phyloP scores from a whole-genome alignment of 1,140 invertebrate species.

The Dendrolimus punctatus region DNA sequence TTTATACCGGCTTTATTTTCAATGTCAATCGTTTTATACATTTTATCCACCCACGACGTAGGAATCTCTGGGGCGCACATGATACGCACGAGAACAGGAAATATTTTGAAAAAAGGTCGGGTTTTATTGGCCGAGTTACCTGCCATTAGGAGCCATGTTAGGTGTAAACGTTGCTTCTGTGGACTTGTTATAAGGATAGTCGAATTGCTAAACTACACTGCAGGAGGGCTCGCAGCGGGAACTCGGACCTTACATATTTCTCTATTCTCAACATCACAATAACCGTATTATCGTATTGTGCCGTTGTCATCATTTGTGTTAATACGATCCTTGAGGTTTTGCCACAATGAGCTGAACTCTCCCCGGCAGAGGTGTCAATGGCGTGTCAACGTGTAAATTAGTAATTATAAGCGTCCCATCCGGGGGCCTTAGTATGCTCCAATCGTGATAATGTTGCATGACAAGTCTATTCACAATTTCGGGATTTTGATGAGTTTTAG shows the following conservation, averaged over 20 bases:
- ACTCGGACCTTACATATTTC: conserved; percentile 49
- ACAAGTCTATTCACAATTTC: conserved; percentile 28
- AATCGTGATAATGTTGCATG: conserved; percentile 43
- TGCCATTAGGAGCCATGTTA: conserved; percentile 62
- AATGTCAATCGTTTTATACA: conserved; percentile 53
- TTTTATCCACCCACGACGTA: conserved; percentile 64
- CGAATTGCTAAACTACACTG: conserved; percentile 50
- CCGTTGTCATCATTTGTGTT: conserved; percentile 69
- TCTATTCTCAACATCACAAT: conserved; percentile 65
- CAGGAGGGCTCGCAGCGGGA: conserved; percentile 52
- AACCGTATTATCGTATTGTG: conserved; percentile 54
- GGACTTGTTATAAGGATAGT: conserved; percentile 33
- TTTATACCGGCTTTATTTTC: conserved; percentile 65
- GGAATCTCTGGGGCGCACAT: conserved; percentile 44
- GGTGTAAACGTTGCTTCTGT: conserved; percentile 68
- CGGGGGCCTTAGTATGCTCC: conserved; percentile 46
- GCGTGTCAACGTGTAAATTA: conserved; percentile 65
- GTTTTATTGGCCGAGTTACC: conserved; percentile 67
- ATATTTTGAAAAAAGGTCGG: conserved; percentile 57
- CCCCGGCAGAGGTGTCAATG: conserved; percentile 53
- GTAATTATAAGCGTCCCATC: conserved; percentile 53
- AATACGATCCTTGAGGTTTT: conserved; percentile 68
- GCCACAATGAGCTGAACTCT: conserved; percentile 62
- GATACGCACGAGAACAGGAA: conserved; percentile 63
- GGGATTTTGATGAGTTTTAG: conserved; percentile 20